Base-by-base conservation (phyloP, 1,140 invertebrate species). In the Anastrepha ludens region DNA sequence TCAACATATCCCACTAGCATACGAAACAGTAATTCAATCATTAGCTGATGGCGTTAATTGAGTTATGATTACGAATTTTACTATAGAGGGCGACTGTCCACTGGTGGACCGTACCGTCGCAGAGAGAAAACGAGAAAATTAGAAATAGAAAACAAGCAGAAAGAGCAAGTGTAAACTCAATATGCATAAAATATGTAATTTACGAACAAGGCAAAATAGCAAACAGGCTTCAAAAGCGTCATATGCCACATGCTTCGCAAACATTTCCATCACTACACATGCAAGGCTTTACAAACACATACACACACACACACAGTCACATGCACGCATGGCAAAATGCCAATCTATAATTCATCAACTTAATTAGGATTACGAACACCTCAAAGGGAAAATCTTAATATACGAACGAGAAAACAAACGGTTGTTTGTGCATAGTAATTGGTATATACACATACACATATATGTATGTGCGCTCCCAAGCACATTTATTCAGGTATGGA, bases 301-400 rank as follows among this genome's bases (percentile, higher is more conserved):
- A 44, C 4, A 17, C 39, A 70, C 13, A 47, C 39, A 13, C 3
- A 44, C 29, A 39, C 20, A 41, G 6, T 2, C 39, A 20, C 7
- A 20, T 11, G 3, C 47, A n/a, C 44, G 17, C 47, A 17, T 81
- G 47, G 47, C 74, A 55, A 81, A 81, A n/a, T 81, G 74, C 17
- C 74, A 81, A 81, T 81, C 47, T 81, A 81, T 81, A 81, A 81
- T 81, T 81, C 74, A 81, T 81, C 74, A 81, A 81, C 74, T 81
- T 81, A 81, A 81, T 81, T 81, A 81, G 74, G 74, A 81, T 81
- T 81, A 81, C 74, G 74, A 81, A 81, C 47, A 81, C 74, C 74
- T 81, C 47, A 81, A 81, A 81, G 74, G 17, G 44, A 78, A 78
- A 78, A 55, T 78, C 44, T 55, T 78, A 78, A 78, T 78, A 78